Evolutionary conservation across 1,140 invertebrate genomes (phyloP).

Genomic region (Cotesia chilonis): DNA sequence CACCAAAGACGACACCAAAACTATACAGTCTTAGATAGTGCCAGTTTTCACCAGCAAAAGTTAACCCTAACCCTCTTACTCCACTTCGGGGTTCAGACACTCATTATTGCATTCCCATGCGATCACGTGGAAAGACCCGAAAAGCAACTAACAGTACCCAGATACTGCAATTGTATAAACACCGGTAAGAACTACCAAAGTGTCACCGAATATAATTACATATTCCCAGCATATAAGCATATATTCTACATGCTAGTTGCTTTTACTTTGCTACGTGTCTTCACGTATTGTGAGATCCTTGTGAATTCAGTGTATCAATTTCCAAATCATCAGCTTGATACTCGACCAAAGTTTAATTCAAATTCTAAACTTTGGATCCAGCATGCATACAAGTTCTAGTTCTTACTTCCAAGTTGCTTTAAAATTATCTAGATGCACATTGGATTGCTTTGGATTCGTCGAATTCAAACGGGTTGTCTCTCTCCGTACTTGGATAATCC

Average conservation of each 20-base stretch:
- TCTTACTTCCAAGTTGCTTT: too few species aligned
- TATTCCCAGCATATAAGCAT: constrained; percentile 52
- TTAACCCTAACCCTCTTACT: constrained; percentile 6
- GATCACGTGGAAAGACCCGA: constrained; percentile 26
- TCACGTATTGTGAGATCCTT: constrained; percentile 19
- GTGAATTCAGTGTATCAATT: constrained; percentile 9
- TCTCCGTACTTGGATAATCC: too few species aligned
- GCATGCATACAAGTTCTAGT: too few species aligned
- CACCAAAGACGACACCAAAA: constrained; percentile 33
- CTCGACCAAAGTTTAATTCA: too few species aligned
- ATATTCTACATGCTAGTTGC: constrained; percentile 56
- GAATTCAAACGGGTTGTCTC: too few species aligned
- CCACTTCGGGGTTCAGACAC: constrained; percentile 14
- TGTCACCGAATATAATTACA: neutral
- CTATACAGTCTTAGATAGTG: constrained; percentile 12
- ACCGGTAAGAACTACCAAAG: too few species aligned
- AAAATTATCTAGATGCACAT: too few species aligned
- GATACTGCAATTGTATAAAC: too few species aligned
- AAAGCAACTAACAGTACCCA: neutral
- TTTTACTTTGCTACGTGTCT: constrained; percentile 63
- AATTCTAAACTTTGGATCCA: too few species aligned
- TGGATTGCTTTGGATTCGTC: too few species aligned
- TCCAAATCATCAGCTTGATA: neutral
- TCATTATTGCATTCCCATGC: constrained; percentile 57
- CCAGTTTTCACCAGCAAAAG: constrained; percentile 31